Base-by-base conservation (phyloP, 2,113 vertebrate species). In the Pandion haliaetus region DNA sequence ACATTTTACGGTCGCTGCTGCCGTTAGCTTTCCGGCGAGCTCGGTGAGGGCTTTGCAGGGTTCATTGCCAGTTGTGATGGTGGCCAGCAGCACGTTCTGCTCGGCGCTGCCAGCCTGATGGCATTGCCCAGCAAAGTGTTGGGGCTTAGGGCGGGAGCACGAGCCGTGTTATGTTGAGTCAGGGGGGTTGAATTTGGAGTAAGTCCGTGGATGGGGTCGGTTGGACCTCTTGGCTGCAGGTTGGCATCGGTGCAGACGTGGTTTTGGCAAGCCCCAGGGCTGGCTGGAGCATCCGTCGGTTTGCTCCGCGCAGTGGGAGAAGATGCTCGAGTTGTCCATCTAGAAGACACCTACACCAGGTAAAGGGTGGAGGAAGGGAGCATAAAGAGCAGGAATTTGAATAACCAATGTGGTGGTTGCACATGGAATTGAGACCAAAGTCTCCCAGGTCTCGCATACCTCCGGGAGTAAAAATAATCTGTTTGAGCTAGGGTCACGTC, bases 341-440 rank as follows among this genome's bases (percentile, higher is more conserved):
- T 25, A 3, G 19, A 58, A 81, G 29, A n/a, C 31, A 12, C 14
- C 18, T 20, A 19, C 24, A 4, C 5, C n/a, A 26, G 45, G 36
- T 73, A 1, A 50, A 69, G 26, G 1, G 23, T n/a, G 47, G 42
- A 47, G 69, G 32, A 29, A 59, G 26, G 25, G 32, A 90, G 71
- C 10, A 25, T 26, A 8, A 50, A 3, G 3, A 45, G 69, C 45
- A 15, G 72, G 21, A 58, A 34, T 17, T 52, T 32, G 26, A 47
- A 10, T 26, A 55, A 26, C 1, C 2, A 4, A 11, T 1, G 10
- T 0, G 0, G 18, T 15, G 29, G 14, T 42, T 3, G 0, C 38
- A 1, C 11, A 3, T 36, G 52, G 47, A 72, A 40, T 20, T n/a
- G 67, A 65, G 58, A 54, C 34, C 25, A 5, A 28, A 66, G 14